These are phyloP conservation scores for Hirundichthys speculiger DNA, from an alignment of 2,113 vertebrate species.

Conservation along the genomic window DNA sequence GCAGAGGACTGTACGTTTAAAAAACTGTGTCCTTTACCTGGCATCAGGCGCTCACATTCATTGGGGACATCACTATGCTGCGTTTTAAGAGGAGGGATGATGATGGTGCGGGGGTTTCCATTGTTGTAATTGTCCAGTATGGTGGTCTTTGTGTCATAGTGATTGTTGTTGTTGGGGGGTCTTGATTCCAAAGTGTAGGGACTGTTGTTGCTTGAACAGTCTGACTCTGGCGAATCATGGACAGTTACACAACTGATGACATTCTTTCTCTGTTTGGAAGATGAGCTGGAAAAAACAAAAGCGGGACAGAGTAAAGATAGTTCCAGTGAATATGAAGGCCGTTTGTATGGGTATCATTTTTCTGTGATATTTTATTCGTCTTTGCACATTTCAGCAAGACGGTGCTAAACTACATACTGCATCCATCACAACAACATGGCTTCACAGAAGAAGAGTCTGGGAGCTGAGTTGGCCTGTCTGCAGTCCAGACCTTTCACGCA, in stretches of 20 bases:
- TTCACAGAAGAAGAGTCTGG: no score
- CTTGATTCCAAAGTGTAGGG: slow-evolving; percentile 88
- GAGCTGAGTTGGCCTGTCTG: no score
- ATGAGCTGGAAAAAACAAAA: slow-evolving; percentile 77
- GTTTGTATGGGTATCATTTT: not conserved
- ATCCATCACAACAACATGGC: no score
- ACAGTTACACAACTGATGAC: slow-evolving; percentile 99
- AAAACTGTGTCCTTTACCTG: slow-evolving; percentile 81
- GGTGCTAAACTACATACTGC: no score
- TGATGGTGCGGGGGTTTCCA: slow-evolving; percentile 92
- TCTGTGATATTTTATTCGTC: no score
- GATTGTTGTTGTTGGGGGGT: slow-evolving; percentile 60
- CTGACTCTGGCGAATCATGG: slow-evolving; percentile 94
- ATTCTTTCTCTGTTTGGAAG: slow-evolving; percentile 97
- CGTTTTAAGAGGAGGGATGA: slow-evolving; percentile 95
- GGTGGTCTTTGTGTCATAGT: slow-evolving; percentile 88
- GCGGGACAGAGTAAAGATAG: not conserved
- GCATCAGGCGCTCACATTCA: slow-evolving; percentile 90
- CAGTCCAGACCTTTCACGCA: no score
- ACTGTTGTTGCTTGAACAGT: slow-evolving; percentile 95
- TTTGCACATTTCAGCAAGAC: no score
- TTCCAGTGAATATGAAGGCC: not conserved
- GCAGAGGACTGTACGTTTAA: not conserved
- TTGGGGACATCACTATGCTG: slow-evolving; percentile 88
- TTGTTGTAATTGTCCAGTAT: slow-evolving; percentile 88